phyloP scores from a whole-genome alignment of 2,888 invertebrate species.

The Phyllotreta cruciferae region DNA sequence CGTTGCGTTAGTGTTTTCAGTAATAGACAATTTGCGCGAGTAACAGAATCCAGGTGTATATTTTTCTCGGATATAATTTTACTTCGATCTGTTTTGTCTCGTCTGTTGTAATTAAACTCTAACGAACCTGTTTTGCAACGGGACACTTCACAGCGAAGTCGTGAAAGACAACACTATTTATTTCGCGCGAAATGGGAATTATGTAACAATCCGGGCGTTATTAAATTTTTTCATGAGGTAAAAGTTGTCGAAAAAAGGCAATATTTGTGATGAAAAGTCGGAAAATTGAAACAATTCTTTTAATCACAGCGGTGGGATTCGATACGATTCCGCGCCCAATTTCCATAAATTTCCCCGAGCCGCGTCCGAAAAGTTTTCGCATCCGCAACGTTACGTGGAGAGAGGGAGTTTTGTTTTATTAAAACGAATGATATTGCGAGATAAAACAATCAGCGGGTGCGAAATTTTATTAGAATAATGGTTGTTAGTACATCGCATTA shows the following conservation, averaged over 20 bases:
- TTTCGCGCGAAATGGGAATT: too few relatives aligned
- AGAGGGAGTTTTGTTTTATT: conserved; percentile 12
- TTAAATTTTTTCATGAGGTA: too few relatives aligned
- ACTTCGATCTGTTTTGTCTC: too few relatives aligned
- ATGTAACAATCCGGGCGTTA: too few relatives aligned
- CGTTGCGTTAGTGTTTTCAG: too few relatives aligned
- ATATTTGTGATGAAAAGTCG: conserved; percentile 4
- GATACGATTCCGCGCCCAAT: conserved; percentile 4
- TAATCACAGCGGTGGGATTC: conserved; percentile 3
- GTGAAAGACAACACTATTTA: too few relatives aligned
- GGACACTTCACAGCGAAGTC: too few relatives aligned
- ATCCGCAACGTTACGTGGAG: conserved; percentile 16
- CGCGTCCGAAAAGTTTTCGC: conserved; percentile 5
- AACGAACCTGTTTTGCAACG: too few relatives aligned
- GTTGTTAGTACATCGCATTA: conserved; percentile 25
- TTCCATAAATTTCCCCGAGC: conserved; percentile 19
- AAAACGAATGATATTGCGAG: conserved; percentile 17
- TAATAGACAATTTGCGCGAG: too few relatives aligned
- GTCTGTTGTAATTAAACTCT: too few relatives aligned
- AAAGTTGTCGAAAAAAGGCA: not conserved
- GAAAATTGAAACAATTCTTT: conserved; percentile 18
- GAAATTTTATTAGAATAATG: conserved; percentile 30
- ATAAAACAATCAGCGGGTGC: conserved; percentile 23
- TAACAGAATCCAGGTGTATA: too few relatives aligned
- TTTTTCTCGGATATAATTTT: too few relatives aligned